phyloP scores from a whole-genome alignment of 2,797 vertebrate genomes.

The Sebastes diaconus region DNA sequence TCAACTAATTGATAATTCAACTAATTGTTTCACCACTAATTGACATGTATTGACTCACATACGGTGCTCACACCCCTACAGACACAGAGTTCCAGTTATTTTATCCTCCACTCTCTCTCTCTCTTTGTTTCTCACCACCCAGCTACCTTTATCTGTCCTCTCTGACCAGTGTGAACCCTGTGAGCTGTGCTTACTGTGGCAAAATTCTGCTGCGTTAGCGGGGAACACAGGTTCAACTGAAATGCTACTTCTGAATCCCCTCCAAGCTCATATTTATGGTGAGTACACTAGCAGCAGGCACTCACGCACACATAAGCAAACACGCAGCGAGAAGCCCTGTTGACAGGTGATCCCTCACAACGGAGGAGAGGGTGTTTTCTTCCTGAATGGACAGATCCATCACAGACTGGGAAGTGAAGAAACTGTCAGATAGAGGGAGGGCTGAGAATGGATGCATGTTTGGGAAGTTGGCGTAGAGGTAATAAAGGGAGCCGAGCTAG shows the following conservation, averaged over 20 bases:
- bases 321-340: background rate
- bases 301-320: background rate
- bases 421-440: slow-evolving; percentile 22
- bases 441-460: slow-evolving; percentile 17
- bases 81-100: background rate
- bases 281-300: slow-evolving; percentile 18
- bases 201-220: slow-evolving; percentile 51
- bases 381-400: slow-evolving; percentile 50
- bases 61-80: background rate
- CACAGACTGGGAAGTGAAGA: slow-evolving; percentile 28
- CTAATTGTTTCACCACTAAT: background rate
- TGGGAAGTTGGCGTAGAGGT: slow-evolving; percentile 5
- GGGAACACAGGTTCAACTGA: slow-evolving; percentile 6
- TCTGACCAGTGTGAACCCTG: slow-evolving; percentile 29
- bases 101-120: background rate
- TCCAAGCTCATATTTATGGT: slow-evolving; percentile 51
- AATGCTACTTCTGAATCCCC: slow-evolving; percentile 44
- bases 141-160: slow-evolving; percentile 1
- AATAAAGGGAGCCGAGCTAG: slow-evolving; percentile 10
- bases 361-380: slow-evolving; percentile 21
- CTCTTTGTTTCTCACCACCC: background rate
- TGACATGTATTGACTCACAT: background rate
- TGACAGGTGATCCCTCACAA: slow-evolving; percentile 62
- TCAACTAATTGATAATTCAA: background rate
- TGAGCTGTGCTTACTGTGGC: slow-evolving; percentile 28